Evolutionary conservation across 2,888 invertebrate species (phyloP), one percentile per base, ranked within the genome.

Genomic region (Stenotaenia linearis): DNA sequence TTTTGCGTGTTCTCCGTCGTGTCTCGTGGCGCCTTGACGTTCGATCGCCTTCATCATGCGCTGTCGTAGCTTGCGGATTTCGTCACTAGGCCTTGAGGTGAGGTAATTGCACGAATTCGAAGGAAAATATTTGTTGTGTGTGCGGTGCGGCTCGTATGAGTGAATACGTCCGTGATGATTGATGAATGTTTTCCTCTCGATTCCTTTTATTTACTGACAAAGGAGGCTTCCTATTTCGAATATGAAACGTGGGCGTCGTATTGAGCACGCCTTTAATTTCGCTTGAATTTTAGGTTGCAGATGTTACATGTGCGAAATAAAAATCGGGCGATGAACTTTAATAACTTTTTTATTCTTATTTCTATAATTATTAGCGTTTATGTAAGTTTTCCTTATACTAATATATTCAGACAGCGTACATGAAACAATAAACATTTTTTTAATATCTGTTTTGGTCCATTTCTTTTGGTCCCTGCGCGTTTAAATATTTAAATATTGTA

Each of bases 81-180:
- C 56, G 56, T 23, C 56, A 56, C 56, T 56, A 56, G 56, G 56
- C 56, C 56, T 56, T n/a, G n/a, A n/a, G n/a, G n/a, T n/a, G n/a
- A n/a, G n/a, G n/a, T n/a, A n/a, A n/a, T n/a, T n/a, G n/a, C n/a
- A n/a, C n/a, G n/a, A n/a, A n/a, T n/a, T n/a, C n/a, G n/a, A n/a
- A n/a, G n/a, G n/a, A n/a, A n/a, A n/a, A n/a, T n/a, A n/a, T n/a
- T n/a, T n/a, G n/a, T n/a, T n/a, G n/a, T n/a, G n/a, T n/a, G n/a
- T n/a, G n/a, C n/a, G n/a, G n/a, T n/a, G n/a, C n/a, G n/a, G n/a
- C n/a, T n/a, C n/a, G n/a, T n/a, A n/a, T n/a, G n/a, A n/a, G n/a
- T n/a, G n/a, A n/a, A n/a, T n/a, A n/a, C n/a, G n/a, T n/a, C n/a
- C n/a, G n/a, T n/a, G n/a, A n/a, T n/a, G n/a, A n/a, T 37, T 12